Base-by-base conservation (phyloP, 2,888 invertebrate species). In the Catocala sponsa region DNA sequence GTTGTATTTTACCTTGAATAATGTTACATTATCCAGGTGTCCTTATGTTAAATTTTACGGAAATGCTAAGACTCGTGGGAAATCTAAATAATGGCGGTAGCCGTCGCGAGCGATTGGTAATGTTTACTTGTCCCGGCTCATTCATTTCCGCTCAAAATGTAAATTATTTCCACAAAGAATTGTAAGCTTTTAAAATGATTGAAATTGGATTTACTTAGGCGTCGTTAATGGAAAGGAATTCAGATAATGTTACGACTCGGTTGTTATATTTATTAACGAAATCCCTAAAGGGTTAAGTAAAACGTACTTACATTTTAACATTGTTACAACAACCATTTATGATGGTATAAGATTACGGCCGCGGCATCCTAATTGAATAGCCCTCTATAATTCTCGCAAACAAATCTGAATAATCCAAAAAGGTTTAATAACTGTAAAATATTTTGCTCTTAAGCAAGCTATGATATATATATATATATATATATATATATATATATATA, bases 1-100 rank as follows among this genome's bases (percentile, higher is more conserved):
- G 35, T 9, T 7, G 7, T 41, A 4, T 33, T 52, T 25, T 52
- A 2, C 7, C 2, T 52, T 0, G 6, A 6, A 12, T 42, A 43
- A 33, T 12, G 25, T 0, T 35, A 42, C 48, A 41, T 41, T 11
- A 46, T 51, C 15, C 15, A 55, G 55, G 49, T 51, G 10, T 54
- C 13, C 11, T 44, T 10, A 44, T 42, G 13, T 33, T 15, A 33
- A 55, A 64, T 42, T 63, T 53, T 2, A 15, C 41, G 35, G 55
- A 50, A 69, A 57, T 12, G 46, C 25, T 6, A 15, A 50, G 32
- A 15, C 73, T 46, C 70, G n/a, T 43, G 63, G 55, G 65, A 57
- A 76, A 73, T 76, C 59, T 70, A 55, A 76, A 69, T 73, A 76
- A 69, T 33, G 38, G 46, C n/a, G 25, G 32, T 6, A 38, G 60